A percentile compares a stretch with the other conserved stretches of the same genome.
phyloP scores from a whole-genome alignment of 2,888 invertebrate genomes.

The Pseudococcus viburni region DNA sequence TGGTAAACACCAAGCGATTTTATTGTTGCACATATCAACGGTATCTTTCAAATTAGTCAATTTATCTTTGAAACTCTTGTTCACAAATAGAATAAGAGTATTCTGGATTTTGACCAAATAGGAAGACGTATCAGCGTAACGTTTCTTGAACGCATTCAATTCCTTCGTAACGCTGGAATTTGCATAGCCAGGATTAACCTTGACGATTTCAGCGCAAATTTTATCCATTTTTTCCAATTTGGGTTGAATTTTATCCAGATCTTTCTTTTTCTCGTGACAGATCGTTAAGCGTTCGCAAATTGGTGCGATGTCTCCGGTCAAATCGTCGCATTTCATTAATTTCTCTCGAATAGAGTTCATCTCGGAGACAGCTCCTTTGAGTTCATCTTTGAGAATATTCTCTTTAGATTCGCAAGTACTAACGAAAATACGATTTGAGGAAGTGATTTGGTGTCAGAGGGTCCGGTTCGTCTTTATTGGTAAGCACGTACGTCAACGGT shows the following conservation, averaged over 20 bases:
- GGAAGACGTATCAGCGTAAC: constrained; percentile 83
- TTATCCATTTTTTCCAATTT: constrained; percentile 80
- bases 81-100: constrained; percentile 84
- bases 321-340: constrained; percentile 90
- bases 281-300: constrained; percentile 84
- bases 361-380: constrained; percentile 80
- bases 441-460: too few relatives aligned
- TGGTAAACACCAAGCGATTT: constrained; percentile 91
- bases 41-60: constrained; percentile 85
- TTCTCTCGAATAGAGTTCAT: constrained; percentile 84
- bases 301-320: constrained; percentile 87
- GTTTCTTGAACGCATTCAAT: constrained; percentile 85
- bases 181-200: constrained; percentile 83
- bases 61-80: constrained; percentile 90
- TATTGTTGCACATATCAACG: constrained; percentile 86
- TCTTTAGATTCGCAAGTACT: constrained; percentile 83
- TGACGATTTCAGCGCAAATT: constrained; percentile 80
- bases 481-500: too few relatives aligned
- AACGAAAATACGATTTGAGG: too few relatives aligned
- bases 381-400: constrained; percentile 79
- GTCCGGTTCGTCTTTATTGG: too few relatives aligned
- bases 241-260: constrained; percentile 79
- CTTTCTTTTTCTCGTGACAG: constrained; percentile 81
- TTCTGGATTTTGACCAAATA: constrained; percentile 87
- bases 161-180: constrained; percentile 87